Evolutionary conservation across 2,113 vertebrate species (phyloP).

Genomic region (Danionella cerebrum): DNA sequence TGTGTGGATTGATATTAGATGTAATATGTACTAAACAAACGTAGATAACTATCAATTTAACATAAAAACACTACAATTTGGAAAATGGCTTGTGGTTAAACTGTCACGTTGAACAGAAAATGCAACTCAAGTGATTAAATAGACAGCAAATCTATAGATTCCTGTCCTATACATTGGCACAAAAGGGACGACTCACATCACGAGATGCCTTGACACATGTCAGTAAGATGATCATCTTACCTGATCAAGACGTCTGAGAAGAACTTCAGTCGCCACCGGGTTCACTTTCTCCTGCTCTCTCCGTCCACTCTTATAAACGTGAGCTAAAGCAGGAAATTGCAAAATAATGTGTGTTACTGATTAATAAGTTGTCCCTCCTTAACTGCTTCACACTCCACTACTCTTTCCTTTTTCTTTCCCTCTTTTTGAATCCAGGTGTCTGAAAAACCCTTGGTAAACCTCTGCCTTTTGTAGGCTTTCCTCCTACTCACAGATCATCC

Average conservation of each 20-base stretch:
- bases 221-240: too few species aligned
- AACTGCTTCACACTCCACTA: not conserved
- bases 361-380: not conserved
- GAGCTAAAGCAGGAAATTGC: constrained; percentile 1
- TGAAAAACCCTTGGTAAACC: not conserved
- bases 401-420: not conserved
- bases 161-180: too few species aligned
- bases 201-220: too few species aligned
- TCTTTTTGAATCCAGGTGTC: not conserved
- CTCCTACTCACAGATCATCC: not conserved
- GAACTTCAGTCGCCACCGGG: not conserved
- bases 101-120: too few species aligned
- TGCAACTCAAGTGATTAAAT: too few species aligned
- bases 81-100: too few species aligned
- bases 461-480: not conserved
- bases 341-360: not conserved
- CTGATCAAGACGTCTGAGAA: not conserved
- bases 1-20: too few species aligned
- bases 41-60: too few species aligned
- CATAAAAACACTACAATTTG: too few species aligned
- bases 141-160: too few species aligned
- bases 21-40: too few species aligned
- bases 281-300: not conserved
- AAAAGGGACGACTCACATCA: too few species aligned
- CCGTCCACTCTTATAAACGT: not conserved